phyloP scores from a whole-genome alignment of 2,113 vertebrate genomes.

The Lagopus muta region DNA sequence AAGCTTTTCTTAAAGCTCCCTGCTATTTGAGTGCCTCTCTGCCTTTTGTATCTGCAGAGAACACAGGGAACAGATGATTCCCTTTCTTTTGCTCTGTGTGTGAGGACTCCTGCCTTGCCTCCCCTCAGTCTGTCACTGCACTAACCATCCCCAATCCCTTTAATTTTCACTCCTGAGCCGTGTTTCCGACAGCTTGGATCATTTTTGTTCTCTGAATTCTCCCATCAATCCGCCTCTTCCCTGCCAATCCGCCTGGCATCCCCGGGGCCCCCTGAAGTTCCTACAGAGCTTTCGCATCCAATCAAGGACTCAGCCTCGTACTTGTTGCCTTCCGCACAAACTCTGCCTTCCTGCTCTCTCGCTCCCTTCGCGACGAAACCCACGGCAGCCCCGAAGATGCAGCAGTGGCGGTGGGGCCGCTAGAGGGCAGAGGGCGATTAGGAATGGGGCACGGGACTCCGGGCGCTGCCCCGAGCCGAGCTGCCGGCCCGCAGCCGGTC shows the following conservation, averaged over 20 bases:
- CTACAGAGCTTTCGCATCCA: neutral
- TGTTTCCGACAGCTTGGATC: neutral
- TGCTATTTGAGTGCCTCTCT: accelerated
- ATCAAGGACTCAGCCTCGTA: neutral
- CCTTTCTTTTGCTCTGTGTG: neutral
- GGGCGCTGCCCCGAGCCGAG: neutral
- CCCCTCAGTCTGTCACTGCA: neutral
- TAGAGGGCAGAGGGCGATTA: conserved; percentile 53
- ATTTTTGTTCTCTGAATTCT: neutral
- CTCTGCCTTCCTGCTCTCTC: neutral
- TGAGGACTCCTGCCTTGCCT: neutral
- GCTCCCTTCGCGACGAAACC: accelerated
- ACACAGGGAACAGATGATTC: neutral
- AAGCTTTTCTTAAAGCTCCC: neutral
- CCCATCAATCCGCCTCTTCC: neutral
- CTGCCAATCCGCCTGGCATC: neutral
- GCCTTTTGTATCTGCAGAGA: too few relatives aligned
- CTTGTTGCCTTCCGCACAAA: neutral
- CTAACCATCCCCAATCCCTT: neutral
- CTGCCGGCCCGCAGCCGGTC: too few relatives aligned
- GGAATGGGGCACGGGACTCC: neutral
- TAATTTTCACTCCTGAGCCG: neutral
- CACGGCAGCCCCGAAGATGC: too few relatives aligned
- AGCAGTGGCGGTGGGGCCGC: neutral
- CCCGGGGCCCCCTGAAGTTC: neutral